Evolutionary conservation across 2,888 invertebrate species (phyloP).

Genomic region (Heliconius erato): DNA sequence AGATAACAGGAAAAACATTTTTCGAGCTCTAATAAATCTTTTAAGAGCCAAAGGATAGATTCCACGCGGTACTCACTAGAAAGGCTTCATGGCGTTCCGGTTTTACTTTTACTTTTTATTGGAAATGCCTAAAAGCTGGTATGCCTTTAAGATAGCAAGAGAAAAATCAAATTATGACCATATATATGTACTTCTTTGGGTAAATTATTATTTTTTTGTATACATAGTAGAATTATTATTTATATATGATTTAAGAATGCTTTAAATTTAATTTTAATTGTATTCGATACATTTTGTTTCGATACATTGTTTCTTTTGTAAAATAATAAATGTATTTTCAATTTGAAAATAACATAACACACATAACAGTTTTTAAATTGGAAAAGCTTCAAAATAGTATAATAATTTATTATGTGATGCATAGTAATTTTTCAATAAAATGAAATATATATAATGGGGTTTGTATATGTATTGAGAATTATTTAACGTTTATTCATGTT

Average conservation of each 20-base stretch:
- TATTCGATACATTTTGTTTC: too few species aligned
- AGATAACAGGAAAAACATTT: conserved; percentile 29
- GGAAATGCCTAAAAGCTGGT: conserved; percentile 32
- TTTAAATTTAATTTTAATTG: too few species aligned
- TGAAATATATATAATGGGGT: too few species aligned
- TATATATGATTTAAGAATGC: too few species aligned
- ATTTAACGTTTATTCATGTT: not conserved
- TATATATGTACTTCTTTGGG: not conserved
- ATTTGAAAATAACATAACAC: not conserved
- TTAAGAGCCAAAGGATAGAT: conserved; percentile 28
- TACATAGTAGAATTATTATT: too few species aligned
- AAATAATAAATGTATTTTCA: not conserved
- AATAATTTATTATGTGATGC: too few species aligned
- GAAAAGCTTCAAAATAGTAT: not conserved
- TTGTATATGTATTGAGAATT: not conserved
- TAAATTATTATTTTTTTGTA: too few species aligned
- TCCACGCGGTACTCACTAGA: conserved; percentile 21
- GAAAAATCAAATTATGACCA: not conserved
- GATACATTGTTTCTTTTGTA: too few species aligned
- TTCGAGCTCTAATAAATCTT: conserved; percentile 28
- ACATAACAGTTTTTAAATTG: not conserved
- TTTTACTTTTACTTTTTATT: conserved; percentile 25
- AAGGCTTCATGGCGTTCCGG: conserved; percentile 20
- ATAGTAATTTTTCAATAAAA: too few species aligned
- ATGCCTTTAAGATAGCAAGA: conserved; percentile 19